Evolutionary conservation across 2,113 vertebrate species (phyloP).

Genomic region (Rhegmatorhina hoffmannsi): DNA sequence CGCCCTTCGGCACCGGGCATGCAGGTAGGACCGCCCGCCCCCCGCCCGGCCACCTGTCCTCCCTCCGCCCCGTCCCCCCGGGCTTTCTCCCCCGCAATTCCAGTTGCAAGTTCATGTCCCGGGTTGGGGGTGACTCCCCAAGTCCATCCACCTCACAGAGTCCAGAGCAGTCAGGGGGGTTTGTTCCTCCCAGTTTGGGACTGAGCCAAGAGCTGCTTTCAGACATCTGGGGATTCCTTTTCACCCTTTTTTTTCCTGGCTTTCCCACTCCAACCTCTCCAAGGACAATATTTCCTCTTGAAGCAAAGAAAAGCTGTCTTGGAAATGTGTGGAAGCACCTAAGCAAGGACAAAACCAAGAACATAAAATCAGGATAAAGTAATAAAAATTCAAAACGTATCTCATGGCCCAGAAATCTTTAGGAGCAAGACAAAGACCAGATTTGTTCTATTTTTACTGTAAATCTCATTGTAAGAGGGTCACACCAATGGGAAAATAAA

Average conservation of each 20-base stretch:
- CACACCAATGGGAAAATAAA: fast-evolving
- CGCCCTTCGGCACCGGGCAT: conserved; percentile 56
- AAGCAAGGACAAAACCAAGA: background rate
- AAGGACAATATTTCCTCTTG: background rate
- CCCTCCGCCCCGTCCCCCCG: no score
- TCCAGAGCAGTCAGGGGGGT: background rate
- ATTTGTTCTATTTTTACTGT: background rate
- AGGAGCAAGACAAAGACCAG: background rate
- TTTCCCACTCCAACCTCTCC: fast-evolving
- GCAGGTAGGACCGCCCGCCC: conserved; percentile 73
- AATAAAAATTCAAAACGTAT: background rate
- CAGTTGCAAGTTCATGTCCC: background rate
- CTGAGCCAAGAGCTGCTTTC: background rate
- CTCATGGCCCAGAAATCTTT: background rate
- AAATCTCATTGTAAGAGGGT: fast-evolving
- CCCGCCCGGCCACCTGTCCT: no score
- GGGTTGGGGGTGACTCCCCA: no score
- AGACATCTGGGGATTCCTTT: fast-evolving
- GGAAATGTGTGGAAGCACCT: background rate
- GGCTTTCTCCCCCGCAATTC: fast-evolving
- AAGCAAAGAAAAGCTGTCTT: background rate
- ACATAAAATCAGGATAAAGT: background rate
- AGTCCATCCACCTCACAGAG: background rate
- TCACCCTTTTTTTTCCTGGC: fast-evolving
- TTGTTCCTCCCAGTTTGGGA: fast-evolving